Percentiles rank a stretch among this genome's conserved stretches.
Conservation (phyloP, 2,113 vertebrate genomes). For the Archocentrus centrarchus region DNA sequence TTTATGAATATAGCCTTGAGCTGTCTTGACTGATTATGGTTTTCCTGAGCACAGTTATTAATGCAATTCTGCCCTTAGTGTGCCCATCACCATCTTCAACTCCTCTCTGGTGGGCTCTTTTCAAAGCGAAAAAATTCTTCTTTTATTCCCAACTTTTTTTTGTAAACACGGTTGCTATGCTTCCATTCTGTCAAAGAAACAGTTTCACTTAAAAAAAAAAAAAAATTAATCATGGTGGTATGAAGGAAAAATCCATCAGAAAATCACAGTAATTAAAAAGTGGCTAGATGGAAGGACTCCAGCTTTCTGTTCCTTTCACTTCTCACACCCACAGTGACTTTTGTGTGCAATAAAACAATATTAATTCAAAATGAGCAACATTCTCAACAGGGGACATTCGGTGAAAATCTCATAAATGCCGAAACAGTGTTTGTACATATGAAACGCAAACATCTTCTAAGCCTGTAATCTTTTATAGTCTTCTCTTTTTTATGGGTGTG, state of each 20-base stretch:
- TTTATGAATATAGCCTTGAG: neutral
- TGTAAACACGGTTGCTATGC: neutral
- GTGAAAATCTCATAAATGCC: conserved; percentile 41
- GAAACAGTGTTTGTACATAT: conserved; percentile 26
- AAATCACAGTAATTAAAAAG: conserved; percentile 17
- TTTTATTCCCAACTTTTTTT: neutral
- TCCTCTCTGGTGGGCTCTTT: neutral
- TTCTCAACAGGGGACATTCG: conserved; percentile 14
- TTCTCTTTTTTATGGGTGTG: conserved; percentile 27
- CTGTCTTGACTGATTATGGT: neutral
- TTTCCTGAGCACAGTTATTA: neutral
- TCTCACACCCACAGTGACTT: conserved; percentile 9
- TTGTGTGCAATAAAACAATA: conserved; percentile 45
- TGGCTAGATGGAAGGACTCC: neutral
- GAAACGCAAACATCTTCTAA: conserved; percentile 51
- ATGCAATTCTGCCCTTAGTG: too few relatives aligned
- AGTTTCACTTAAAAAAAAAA: conserved; percentile 23
- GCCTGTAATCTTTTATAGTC: conserved; percentile 35
- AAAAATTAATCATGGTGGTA: neutral
- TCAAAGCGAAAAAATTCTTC: fast-evolving
- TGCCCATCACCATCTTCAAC: too few relatives aligned
- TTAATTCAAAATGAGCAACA: conserved; percentile 48
- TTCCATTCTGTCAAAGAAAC: conserved; percentile 44
- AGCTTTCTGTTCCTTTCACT: conserved; percentile 10
- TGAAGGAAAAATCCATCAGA: conserved; percentile 31